Evolutionary conservation across 2,113 vertebrate species (phyloP), one percentile per base, ranked within the genome.

Genomic region (Emberiza fucata): DNA sequence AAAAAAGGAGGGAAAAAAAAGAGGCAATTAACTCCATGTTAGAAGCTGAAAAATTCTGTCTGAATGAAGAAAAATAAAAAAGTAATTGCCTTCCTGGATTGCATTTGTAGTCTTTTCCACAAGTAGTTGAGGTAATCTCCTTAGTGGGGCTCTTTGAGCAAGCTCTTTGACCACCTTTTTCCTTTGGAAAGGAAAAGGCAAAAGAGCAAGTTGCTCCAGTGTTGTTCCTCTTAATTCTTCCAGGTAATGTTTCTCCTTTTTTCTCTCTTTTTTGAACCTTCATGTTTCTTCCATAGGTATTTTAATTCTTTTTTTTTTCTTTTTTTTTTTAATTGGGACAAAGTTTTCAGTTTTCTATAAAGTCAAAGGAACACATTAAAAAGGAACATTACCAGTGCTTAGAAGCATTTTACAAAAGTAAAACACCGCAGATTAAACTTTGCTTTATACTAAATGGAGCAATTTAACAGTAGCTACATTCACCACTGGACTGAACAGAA

Each of bases 351-450:
- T 90, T 94, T 82, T 69, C 42, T 71, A 25, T 75, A 57, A 86
- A 78, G 79, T 81, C 85, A 88, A 83, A 75, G 53, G 76, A 77
- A 71, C 1, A 25, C 51, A 68, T 84, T 83, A 56, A 81, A 83
- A 89, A 64, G 21, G 72, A 94, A 88, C 21, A 86, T 84, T 84
- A 78, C 35, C 53, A 93, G 56, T 60, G 44, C 68, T 86, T 60
- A 90, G 68, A 94, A 88, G 68, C 56, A 73, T 51, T 93, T 88
- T 51, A 35, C 35, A 35, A 29, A 90, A 95, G 88, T 90, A 88
- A 96, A 93, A 53, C 82, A 90, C 71, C 92, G 72, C 48, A 90
- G 86, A 95, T 88, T 92, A 95, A 96, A 93, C 76, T 92, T 93
- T 94, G 44, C 76, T 93, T 92, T 86, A 71, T 83, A 94, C 64